Evolutionary conservation across 2,888 invertebrate genomes (phyloP), one percentile per base, ranked within the genome.

Genomic region (Micoletzkya japonica): DNA sequence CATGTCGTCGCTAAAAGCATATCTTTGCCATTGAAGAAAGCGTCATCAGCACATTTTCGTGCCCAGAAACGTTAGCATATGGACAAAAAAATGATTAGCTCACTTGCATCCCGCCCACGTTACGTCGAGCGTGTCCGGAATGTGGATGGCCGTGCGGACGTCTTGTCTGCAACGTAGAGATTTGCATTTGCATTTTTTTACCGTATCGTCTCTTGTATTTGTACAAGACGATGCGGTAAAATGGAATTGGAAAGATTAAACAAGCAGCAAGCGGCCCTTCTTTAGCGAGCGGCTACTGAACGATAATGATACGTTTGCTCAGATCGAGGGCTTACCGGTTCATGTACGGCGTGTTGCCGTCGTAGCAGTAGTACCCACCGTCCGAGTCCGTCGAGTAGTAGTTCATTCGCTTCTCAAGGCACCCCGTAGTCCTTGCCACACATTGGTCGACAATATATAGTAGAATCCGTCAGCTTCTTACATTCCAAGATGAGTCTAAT

Each of bases 361-460:
- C 73, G 72, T 74, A 79, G 72, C 80, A 80, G n/a, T 74, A 71
- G 69, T 77, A 80, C 72, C 80, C 80, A 39, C 57, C 63, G 44
- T 76, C 74, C 17, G 75, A 74, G 56, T 80, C 80, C n/a, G 80
- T 80, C 0, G 78, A 77, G 60, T 71, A 50, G 39, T 77, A 77
- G 69, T 78, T 78, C 70, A 78, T 74, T 28, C 74, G 74, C 61
- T 73, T 76, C 78, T 78, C 59, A 63, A 77, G 2, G 30, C 1
- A 49, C 28, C 24, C 7, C 28, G 1, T 24, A n/a, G 4, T 37
- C n/a, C 26, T 59, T 59, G 20, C 1, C 20, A 50, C 24, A 20
- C 24, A 50, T 50, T 3, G 20, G 50, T 56, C 30, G 26, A 24
- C 28, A 24, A 2, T 28, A 56, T 17, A 28, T 30, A n/a, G n/a